Evolutionary conservation across 1,140 invertebrate genomes (phyloP), one percentile per base, ranked within the genome.

Genomic region (Diorhabda elongata): DNA sequence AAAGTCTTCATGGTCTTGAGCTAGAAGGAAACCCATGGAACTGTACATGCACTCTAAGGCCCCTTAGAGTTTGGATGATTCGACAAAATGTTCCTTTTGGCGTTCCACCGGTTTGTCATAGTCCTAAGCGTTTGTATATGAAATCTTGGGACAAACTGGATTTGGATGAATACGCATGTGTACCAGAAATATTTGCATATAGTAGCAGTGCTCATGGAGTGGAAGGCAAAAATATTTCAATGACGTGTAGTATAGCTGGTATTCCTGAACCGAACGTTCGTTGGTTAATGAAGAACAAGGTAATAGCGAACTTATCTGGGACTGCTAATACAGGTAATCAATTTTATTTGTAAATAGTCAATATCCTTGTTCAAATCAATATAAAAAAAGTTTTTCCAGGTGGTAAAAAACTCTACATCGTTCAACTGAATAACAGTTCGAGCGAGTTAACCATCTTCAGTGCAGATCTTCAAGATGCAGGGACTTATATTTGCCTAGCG

Each of bases 11-110:
- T 72, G 91, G 89, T 6, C 79, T 94, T 59, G 90, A 92, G 74
- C 78, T 94, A 43, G 86, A 90, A 9, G 85, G 85, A 45, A 94
- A 94, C 80, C 90, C 89, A 1, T 94, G 92, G 92, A 89, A 92
- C 78, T 94, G 92, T 79, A 88, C 90, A 45, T 94, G 92, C 79
- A 82, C 84, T 11, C 78, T 94, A n/a, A 83, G 91, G 69, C 88
- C 90, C 0, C 77, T 93, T 44, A 79, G 90, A 9, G 85, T 89
- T 69, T 95, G 92, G 92, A 92, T 94, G 88, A 78, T 89, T 60
- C 83, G 84, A 62, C 86, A 88, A 75, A 94, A 93, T 77, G 87
- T 94, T 58, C 90, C 91, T 3, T 87, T 87, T 58, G 87, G 86
- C 3, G 83, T 87, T 41, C 88, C 90, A 5, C 90, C 92, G 0